A percentile compares a stretch with the other conserved stretches of the same genome.
Evolutionary conservation across 2,888 invertebrate species (phyloP).

Genomic region (Nemapogon koenigi): DNA sequence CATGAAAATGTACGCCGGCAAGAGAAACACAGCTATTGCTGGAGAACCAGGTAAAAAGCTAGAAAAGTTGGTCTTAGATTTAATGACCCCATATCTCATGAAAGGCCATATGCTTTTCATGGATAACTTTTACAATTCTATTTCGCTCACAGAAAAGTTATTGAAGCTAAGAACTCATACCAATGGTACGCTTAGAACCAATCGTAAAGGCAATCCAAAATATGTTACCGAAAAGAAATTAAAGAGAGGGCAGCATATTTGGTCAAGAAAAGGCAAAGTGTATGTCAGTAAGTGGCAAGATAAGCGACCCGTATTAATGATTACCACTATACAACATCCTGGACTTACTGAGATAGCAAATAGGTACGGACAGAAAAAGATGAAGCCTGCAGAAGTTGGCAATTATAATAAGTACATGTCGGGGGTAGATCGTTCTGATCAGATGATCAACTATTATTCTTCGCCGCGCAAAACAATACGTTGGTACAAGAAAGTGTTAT

Average conservation of each 20-base stretch:
- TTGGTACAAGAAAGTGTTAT: conserved; percentile 26
- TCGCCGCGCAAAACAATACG: conserved; percentile 23
- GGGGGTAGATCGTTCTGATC: conserved; percentile 22
- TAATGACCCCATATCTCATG: conserved; percentile 22
- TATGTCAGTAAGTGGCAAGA: conserved; percentile 1
- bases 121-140: conserved; percentile 22
- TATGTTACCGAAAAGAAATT: neutral
- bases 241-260: conserved; percentile 2
- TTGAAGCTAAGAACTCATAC: conserved; percentile 17
- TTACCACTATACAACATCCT: too few relatives aligned
- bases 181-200: conserved; percentile 18
- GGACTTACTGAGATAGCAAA: neutral
- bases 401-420: conserved; percentile 21
- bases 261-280: neutral
- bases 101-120: conserved; percentile 23
- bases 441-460: conserved; percentile 21
- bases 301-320: neutral
- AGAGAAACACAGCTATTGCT: conserved; percentile 1
- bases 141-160: conserved; percentile 16
- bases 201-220: conserved; percentile 18
- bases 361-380: neutral
- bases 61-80: conserved; percentile 19
- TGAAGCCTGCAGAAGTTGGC: conserved; percentile 12
- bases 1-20: conserved; percentile 10
- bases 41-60: conserved; percentile 13